Evolutionary conservation across 2,797 vertebrate genomes (phyloP).

Genomic region (Smutsia gigantea): DNA sequence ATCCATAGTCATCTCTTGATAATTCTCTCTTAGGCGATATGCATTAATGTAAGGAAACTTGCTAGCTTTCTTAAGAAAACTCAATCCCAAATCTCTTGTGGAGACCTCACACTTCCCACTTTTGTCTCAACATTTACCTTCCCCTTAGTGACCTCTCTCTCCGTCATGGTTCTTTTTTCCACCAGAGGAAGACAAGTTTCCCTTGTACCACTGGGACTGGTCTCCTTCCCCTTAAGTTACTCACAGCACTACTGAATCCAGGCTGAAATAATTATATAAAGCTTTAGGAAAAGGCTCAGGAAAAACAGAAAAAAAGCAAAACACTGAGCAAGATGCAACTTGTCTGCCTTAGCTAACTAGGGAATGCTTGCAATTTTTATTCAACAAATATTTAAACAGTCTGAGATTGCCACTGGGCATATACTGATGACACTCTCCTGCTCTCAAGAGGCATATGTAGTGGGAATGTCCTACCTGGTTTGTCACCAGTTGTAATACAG

Average conservation of each 20-base stretch:
- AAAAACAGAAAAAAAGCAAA: not conserved
- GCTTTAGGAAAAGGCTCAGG: not conserved
- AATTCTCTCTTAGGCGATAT: not conserved
- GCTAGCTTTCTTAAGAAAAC: slow-evolving; percentile 10
- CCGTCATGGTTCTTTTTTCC: not conserved
- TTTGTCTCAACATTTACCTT: not conserved
- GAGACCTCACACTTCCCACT: not conserved
- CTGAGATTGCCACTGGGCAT: not conserved
- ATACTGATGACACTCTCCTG: not conserved
- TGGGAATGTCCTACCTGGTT: not conserved
- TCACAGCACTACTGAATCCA: not conserved
- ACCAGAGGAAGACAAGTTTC: not conserved
- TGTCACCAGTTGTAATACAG: no score
- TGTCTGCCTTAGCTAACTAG: not conserved
- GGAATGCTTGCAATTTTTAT: not conserved
- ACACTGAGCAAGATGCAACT: not conserved
- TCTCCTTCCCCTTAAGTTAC: not conserved
- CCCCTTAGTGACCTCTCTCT: not conserved
- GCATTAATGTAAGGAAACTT: not conserved
- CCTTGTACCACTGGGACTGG: not conserved
- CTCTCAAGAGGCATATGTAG: not conserved
- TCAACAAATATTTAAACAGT: not conserved
- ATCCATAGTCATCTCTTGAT: not conserved
- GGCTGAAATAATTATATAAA: not conserved
- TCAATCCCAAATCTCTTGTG: not conserved